Conservation (phyloP, 2,888 invertebrate species). For the Hanleya hanleyi region DNA sequence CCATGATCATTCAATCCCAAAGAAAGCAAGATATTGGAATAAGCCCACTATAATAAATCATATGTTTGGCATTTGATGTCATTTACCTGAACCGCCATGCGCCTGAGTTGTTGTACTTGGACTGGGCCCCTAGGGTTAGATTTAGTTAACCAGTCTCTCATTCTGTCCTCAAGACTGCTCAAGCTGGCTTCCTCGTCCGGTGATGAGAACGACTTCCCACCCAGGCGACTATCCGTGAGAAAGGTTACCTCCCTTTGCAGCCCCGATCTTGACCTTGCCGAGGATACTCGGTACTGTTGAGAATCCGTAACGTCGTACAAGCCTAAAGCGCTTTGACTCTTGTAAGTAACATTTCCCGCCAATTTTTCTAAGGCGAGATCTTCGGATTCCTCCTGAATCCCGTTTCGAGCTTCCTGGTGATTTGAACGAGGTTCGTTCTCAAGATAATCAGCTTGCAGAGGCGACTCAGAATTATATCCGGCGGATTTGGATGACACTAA, state of each 20-base stretch:
- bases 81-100: constrained; percentile 50
- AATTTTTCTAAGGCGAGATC: not conserved
- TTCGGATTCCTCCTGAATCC: not conserved
- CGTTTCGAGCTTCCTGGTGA: not conserved
- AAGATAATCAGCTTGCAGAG: not conserved
- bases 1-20: no score
- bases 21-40: no score
- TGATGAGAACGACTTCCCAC: constrained; percentile 27
- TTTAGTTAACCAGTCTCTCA: constrained; percentile 58
- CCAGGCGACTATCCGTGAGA: not conserved
- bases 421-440: not conserved
- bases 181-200: constrained; percentile 54
- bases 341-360: not conserved
- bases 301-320: not conserved
- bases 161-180: constrained; percentile 55
- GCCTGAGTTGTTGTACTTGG: constrained; percentile 52
- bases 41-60: no score
- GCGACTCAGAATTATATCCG: not conserved
- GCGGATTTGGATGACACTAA: not conserved
- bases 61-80: no score
- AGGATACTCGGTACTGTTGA: not conserved
- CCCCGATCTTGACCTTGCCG: not conserved
- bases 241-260: not conserved
- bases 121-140: constrained; percentile 53
- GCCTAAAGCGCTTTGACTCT: not conserved